Evolutionary conservation across 2,888 invertebrate genomes (phyloP).

Genomic region (Copidosoma aretas): DNA sequence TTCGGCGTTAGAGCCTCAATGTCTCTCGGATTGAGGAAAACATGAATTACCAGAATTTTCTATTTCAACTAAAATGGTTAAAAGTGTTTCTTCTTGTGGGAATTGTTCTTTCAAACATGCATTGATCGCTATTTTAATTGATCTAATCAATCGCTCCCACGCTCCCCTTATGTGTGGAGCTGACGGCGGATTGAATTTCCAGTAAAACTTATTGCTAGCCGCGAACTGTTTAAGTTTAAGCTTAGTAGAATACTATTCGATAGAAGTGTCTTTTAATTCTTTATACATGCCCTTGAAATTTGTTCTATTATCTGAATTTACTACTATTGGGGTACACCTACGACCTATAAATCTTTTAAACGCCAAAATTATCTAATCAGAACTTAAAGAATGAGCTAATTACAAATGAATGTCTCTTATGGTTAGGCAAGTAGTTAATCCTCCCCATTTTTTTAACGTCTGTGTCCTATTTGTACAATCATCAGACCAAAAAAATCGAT

Average conservation of each 20-base stretch:
- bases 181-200: neutral
- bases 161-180: neutral
- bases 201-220: neutral
- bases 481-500: too few species aligned
- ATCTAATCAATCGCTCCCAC: slow-evolving; percentile 1
- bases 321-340: neutral
- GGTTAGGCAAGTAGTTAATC: too few species aligned
- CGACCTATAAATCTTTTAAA: neutral
- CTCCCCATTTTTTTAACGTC: too few species aligned
- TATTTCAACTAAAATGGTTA: neutral
- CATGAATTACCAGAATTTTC: neutral
- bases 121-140: neutral
- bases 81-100: neutral
- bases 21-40: neutral
- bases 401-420: too few species aligned
- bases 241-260: neutral
- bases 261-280: neutral
- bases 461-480: too few species aligned
- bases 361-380: neutral
- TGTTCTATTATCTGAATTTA: neutral
- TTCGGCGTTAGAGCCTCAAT: neutral
- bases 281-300: neutral
- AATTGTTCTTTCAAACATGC: neutral
- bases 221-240: neutral
- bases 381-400: too few species aligned